These are phyloP conservation scores for Discoglossus pictus DNA, from an alignment of 2,797 vertebrate species.

Conservation along the genomic window DNA sequence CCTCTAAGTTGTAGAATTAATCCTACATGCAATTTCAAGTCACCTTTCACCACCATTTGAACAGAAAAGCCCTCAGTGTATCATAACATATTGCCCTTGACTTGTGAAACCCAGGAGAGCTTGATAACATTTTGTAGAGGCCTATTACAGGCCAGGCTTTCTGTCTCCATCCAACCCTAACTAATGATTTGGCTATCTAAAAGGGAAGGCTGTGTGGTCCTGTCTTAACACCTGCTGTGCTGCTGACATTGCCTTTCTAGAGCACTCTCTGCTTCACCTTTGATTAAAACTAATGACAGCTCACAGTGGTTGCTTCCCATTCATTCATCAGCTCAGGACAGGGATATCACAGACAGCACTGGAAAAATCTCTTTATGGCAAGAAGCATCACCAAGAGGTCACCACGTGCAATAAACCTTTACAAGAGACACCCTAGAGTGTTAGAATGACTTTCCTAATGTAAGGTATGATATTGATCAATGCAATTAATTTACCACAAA, in stretches of 20 bases:
- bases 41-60: slow-evolving; percentile 16
- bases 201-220: slow-evolving; percentile 72
- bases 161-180: slow-evolving; percentile 94
- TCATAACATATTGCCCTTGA: slow-evolving; percentile 88
- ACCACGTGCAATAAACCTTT: too few species aligned
- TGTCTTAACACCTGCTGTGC: slow-evolving; percentile 80
- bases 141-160: slow-evolving; percentile 93
- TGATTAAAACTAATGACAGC: slow-evolving; percentile 99
- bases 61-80: slow-evolving; percentile 54
- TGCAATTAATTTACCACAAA: too few species aligned
- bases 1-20: slow-evolving; percentile 29
- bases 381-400: too few species aligned
- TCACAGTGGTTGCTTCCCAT: slow-evolving; percentile 90
- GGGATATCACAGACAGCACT: slow-evolving; percentile 75
- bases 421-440: too few species aligned
- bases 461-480: too few species aligned
- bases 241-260: slow-evolving; percentile 89
- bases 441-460: too few species aligned
- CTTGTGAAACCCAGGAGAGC: slow-evolving; percentile 86
- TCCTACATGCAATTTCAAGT: background rate
- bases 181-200: slow-evolving; percentile 87
- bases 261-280: slow-evolving; percentile 90
- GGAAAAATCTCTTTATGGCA: too few species aligned
- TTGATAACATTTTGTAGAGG: slow-evolving; percentile 94
- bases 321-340: slow-evolving; percentile 89